Evolutionary conservation across 2,888 invertebrate species (phyloP).

Genomic region (Mimachlamys varia): DNA sequence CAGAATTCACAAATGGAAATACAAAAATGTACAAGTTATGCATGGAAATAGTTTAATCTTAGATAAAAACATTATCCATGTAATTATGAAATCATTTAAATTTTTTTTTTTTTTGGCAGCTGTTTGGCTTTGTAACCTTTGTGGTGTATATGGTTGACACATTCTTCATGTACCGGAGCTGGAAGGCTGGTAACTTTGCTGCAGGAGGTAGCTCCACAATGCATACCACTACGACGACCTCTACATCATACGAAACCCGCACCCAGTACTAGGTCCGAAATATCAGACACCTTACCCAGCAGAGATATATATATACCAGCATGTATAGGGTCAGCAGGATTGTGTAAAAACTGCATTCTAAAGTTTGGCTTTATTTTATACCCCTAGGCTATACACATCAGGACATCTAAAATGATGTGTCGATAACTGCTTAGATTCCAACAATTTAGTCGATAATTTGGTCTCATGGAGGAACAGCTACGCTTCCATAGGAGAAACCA

Average conservation of each 20-base stretch:
- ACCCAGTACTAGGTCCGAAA: slow-evolving; percentile 65
- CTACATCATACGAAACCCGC: slow-evolving; percentile 66
- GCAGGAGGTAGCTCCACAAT: slow-evolving; percentile 53
- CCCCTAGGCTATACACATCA: not conserved
- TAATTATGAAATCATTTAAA: not conserved
- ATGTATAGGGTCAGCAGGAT: not conserved
- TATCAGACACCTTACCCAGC: not conserved
- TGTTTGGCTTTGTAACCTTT: slow-evolving; percentile 77
- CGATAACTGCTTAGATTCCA: not conserved
- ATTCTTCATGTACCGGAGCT: slow-evolving; percentile 76
- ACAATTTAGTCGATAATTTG: not conserved
- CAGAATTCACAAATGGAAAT: too few species aligned
- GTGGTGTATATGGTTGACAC: slow-evolving; percentile 74
- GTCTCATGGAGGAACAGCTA: not conserved
- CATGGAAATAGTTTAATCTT: too few species aligned
- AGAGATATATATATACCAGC: not conserved
- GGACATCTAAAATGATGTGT: not conserved
- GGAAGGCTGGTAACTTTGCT: slow-evolving; percentile 61
- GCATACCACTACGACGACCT: slow-evolving; percentile 67
- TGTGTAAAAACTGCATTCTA: not conserved
- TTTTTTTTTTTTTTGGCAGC: slow-evolving; percentile 63
- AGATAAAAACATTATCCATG: not conserved
- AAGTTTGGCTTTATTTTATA: not conserved
- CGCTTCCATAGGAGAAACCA: not conserved
- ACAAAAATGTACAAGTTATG: too few species aligned